A percentile compares a stretch with the other conserved stretches of the same genome.
Conservation (phyloP, 2,113 vertebrate species). For the Oceanites oceanicus region DNA sequence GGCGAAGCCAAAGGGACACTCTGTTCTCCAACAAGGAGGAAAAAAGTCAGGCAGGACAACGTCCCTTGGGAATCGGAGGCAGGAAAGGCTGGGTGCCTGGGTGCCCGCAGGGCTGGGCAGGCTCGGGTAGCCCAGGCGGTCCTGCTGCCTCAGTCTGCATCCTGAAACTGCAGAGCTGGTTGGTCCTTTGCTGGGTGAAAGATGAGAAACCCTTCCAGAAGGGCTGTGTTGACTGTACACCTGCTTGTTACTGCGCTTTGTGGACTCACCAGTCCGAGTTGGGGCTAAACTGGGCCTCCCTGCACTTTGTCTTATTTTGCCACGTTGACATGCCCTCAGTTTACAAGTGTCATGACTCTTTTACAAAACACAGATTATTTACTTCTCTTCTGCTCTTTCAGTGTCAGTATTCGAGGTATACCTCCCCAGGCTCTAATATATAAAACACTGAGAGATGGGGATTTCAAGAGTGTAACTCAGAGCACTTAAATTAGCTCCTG, state of each 20-base stretch:
- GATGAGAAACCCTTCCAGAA: background rate
- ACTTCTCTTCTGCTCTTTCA: background rate
- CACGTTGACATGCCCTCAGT: rapidly evolving
- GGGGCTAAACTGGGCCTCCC: background rate
- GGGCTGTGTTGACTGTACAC: background rate
- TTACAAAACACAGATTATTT: background rate
- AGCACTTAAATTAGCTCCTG: conserved; percentile 17
- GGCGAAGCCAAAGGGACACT: background rate
- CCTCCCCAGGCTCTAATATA: background rate
- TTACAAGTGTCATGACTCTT: background rate
- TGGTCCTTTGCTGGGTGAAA: background rate
- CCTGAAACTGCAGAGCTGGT: background rate
- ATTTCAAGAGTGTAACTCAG: background rate
- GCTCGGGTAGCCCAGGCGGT: rapidly evolving
- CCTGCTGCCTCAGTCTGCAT: background rate
- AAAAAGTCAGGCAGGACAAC: background rate
- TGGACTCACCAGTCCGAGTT: background rate
- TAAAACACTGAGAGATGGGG: background rate
- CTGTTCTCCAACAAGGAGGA: background rate
- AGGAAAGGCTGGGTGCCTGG: background rate
- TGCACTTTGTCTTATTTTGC: background rate
- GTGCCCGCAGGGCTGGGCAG: too few relatives aligned
- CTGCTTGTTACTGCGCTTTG: background rate
- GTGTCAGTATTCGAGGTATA: background rate
- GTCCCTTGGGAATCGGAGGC: rapidly evolving